phyloP scores from a whole-genome alignment of 1,140 invertebrate genomes.

The Saccostrea cuccullata region DNA sequence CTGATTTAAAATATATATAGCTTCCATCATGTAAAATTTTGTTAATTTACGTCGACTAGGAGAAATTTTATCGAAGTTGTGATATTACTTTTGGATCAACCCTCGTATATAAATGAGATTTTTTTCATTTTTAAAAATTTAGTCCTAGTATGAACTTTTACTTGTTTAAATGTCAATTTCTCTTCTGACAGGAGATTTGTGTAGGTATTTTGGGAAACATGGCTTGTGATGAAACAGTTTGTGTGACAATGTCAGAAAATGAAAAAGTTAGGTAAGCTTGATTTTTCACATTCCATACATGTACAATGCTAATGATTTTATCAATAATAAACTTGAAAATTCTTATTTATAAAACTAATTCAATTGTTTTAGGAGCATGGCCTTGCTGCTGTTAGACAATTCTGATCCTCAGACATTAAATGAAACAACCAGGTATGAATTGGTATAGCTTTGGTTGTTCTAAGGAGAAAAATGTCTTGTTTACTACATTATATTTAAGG shows the following conservation, averaged over 20 bases:
- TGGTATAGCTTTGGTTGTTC: neutral
- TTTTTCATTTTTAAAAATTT: too few relatives aligned
- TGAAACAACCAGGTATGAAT: conserved; percentile 69
- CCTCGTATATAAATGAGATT: too few relatives aligned
- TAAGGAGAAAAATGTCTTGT: too few relatives aligned
- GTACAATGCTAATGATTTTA: neutral
- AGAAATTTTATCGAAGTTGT: too few relatives aligned
- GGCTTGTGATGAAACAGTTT: conserved; percentile 67
- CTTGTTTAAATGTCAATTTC: neutral
- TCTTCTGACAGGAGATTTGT: conserved; percentile 71
- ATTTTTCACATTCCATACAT: neutral
- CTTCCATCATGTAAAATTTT: too few relatives aligned
- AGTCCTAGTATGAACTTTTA: too few relatives aligned
- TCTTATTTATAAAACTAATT: neutral
- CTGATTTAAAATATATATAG: too few relatives aligned
- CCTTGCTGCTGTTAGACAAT: conserved; percentile 67
- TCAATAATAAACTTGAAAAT: neutral
- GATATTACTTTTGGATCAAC: too few relatives aligned
- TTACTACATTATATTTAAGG: too few relatives aligned
- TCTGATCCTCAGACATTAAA: conserved; percentile 71
- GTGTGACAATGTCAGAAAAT: conserved; percentile 65
- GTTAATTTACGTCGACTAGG: too few relatives aligned
- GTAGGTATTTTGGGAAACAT: conserved; percentile 75
- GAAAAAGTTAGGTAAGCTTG: conserved; percentile 68
- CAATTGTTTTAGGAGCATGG: conserved; percentile 65